These are phyloP conservation scores for Diadophis punctatus DNA, from an alignment of 2,113 vertebrate species.

Conservation along the genomic window DNA sequence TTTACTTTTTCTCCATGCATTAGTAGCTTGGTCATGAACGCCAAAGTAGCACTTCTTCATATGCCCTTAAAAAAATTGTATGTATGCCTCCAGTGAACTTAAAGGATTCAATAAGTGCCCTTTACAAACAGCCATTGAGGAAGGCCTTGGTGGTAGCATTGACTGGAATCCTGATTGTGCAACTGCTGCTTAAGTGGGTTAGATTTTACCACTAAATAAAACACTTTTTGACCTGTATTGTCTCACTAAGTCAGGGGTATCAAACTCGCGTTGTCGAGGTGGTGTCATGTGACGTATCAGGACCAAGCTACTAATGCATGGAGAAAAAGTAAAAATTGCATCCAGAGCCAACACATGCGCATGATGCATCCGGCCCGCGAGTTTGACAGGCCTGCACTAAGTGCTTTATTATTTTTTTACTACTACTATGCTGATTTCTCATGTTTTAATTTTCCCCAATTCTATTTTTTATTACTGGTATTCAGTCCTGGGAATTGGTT, in stretches of 20 bases:
- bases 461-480: not conserved
- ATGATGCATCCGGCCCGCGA: too few relatives aligned
- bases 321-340: too few relatives aligned
- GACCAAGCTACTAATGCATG: too few relatives aligned
- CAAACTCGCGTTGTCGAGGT: too few relatives aligned
- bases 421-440: not conserved
- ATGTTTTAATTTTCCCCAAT: not conserved
- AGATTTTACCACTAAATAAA: not conserved
- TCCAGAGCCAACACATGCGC: too few relatives aligned
- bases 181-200: not conserved
- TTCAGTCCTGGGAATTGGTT: not conserved
- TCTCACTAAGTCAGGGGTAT: not conserved
- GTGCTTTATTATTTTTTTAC: not conserved
- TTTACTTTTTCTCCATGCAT: not conserved
- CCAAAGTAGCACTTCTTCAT: not conserved
- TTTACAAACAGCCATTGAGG: not conserved
- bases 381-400: too few relatives aligned
- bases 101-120: not conserved
- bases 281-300: too few relatives aligned
- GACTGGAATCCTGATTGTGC: not conserved
- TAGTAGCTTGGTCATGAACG: not conserved
- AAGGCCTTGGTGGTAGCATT: not conserved
- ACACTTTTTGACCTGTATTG: not conserved
- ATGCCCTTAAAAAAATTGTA: not conserved
- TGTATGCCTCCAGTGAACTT: not conserved